phyloP scores from a whole-genome alignment of 2,797 vertebrate species.

The Labroides dimidiatus region DNA sequence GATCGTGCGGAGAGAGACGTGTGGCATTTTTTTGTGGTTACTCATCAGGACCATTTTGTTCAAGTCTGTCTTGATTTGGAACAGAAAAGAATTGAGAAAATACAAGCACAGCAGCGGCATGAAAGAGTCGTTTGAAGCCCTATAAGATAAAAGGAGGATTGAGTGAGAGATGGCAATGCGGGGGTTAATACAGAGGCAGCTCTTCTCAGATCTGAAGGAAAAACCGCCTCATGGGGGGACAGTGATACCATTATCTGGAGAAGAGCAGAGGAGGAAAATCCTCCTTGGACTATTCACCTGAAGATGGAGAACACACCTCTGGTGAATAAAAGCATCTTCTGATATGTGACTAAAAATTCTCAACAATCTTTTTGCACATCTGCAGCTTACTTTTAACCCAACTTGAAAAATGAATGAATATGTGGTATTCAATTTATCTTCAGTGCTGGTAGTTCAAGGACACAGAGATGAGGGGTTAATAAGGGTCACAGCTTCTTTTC shows the following conservation, averaged over 20 bases:
- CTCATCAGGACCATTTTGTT: too few species aligned
- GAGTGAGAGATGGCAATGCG: slow-evolving; percentile 32
- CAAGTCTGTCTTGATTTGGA: too few species aligned
- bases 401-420: slow-evolving; percentile 26
- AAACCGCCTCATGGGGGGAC: slow-evolving; percentile 48
- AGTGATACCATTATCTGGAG: slow-evolving; percentile 60
- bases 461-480: slow-evolving; percentile 50
- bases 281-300: slow-evolving; percentile 55
- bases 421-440: slow-evolving; percentile 47
- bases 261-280: slow-evolving; percentile 67
- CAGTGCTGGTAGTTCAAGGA: slow-evolving; percentile 17
- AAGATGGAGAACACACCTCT: slow-evolving; percentile 16
- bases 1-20: too few species aligned
- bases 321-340: slow-evolving; percentile 18
- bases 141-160: background rate
- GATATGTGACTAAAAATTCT: slow-evolving; percentile 13
- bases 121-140: slow-evolving; percentile 6
- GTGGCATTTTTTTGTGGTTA: too few species aligned
- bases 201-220: slow-evolving; percentile 54
- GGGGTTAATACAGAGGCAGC: slow-evolving; percentile 43
- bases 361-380: slow-evolving; percentile 1
- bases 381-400: slow-evolving; percentile 9
- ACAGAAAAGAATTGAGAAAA: too few species aligned
- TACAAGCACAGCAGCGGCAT: background rate
- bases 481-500: slow-evolving; percentile 43